Conservation (phyloP, 1,140 invertebrate genomes). For the Cyclargus thomasi region DNA sequence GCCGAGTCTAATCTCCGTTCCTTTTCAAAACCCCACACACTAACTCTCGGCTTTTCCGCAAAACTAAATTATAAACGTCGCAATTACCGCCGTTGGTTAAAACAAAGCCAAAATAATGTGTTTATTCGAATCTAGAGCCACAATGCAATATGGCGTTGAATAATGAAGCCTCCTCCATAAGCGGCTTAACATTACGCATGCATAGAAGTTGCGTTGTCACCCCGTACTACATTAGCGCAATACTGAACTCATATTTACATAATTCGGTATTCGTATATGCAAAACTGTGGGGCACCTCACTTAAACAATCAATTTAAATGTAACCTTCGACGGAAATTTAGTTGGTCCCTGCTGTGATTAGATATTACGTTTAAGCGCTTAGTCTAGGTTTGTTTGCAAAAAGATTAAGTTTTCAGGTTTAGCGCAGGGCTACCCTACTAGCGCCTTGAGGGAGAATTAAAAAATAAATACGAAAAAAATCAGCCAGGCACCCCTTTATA, state of each 20-base stretch:
- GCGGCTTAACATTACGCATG: conserved; percentile 33
- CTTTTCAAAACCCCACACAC: too few relatives aligned
- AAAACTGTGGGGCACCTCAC: not conserved
- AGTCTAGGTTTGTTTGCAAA: too few relatives aligned
- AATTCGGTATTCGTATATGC: not conserved
- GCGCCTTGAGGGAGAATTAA: too few relatives aligned
- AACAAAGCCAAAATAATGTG: conserved; percentile 8
- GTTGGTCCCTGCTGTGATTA: too few relatives aligned
- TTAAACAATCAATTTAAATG: conserved; percentile 4
- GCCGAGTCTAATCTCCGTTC: too few relatives aligned
- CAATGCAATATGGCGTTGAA: conserved; percentile 21
- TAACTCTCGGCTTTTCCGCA: too few relatives aligned
- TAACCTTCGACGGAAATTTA: not conserved
- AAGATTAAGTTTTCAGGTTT: too few relatives aligned
- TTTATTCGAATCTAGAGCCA: not conserved
- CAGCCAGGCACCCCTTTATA: too few relatives aligned
- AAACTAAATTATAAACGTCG: not conserved
- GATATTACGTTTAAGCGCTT: not conserved
- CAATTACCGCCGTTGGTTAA: conserved; percentile 7
- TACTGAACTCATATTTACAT: conserved; percentile 10
- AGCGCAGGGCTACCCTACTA: too few relatives aligned
- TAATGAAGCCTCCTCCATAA: conserved; percentile 30
- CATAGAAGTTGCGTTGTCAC: conserved; percentile 30
- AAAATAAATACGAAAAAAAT: too few relatives aligned
- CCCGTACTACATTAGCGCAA: conserved; percentile 19